Percentiles rank a stretch among this genome's conserved stretches.
phyloP scores from a whole-genome alignment of 2,113 vertebrate species.

The Sander vitreus region DNA sequence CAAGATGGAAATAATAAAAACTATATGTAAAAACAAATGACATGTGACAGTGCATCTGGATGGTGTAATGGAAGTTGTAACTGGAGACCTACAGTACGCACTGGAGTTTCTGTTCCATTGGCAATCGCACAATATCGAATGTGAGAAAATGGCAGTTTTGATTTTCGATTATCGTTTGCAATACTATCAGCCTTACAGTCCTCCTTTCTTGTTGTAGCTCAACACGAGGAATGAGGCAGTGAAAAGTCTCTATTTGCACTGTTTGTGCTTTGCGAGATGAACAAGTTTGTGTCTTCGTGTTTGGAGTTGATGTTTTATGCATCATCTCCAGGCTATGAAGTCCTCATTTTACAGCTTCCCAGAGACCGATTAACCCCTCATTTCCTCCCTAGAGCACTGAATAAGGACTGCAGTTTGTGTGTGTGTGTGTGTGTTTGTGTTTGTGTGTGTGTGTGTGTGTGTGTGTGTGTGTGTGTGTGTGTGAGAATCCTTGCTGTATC shows the following conservation, averaged over 20 bases:
- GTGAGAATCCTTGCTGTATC: slow-evolving; percentile 25
- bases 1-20: background rate
- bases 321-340: slow-evolving; percentile 53
- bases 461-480: background rate
- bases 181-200: background rate
- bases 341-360: slow-evolving; percentile 58
- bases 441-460: slow-evolving; percentile 17
- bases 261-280: slow-evolving; percentile 45
- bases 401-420: slow-evolving; percentile 21
- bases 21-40: background rate
- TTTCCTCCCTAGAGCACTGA: slow-evolving; percentile 69
- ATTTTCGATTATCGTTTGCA: slow-evolving; percentile 2
- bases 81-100: background rate
- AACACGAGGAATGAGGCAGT: background rate
- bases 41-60: background rate
- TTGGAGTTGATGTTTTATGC: slow-evolving; percentile 56
- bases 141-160: background rate
- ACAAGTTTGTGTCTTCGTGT: slow-evolving; percentile 57
- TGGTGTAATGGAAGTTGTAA: background rate
- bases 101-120: slow-evolving; percentile 1
- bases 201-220: background rate
- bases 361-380: slow-evolving; percentile 75
- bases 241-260: slow-evolving; percentile 49
- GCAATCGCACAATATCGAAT: background rate
- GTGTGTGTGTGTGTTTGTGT: too few relatives aligned